Evolutionary conservation across 2,888 invertebrate species (phyloP), one percentile per base, ranked within the genome.

Genomic region (Aethes cnicana): DNA sequence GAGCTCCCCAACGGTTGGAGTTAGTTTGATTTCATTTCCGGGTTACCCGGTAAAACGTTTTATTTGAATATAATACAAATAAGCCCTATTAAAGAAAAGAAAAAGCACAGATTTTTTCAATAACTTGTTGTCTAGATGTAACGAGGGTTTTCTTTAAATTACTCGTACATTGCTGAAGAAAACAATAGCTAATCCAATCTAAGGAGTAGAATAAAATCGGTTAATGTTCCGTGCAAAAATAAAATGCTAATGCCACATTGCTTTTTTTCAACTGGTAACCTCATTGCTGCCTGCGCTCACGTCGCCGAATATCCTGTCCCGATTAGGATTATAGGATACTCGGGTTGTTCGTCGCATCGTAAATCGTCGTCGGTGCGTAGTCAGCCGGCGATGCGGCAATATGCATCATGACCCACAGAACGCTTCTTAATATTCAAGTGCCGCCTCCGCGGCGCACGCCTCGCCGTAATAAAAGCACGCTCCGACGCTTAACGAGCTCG

Each of bases 391-490:
- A 62, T 71, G 71, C 71, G 76, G 74, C 80, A 80, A 75, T 82
- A 81, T 82, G 81, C 82, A 85, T n/a, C n/a, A n/a, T 84, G 86
- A 80, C 87, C 85, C 74, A 85, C 69, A 81, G 75, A 64, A 65
- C 69, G 58, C 71, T 68, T 70, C 81, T 88, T 88, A 86, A 84
- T 87, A 88, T 88, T 87, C 87, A 81, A 78, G 79, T 62, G 81
- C 66, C 81, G 84, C 79, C 73, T 63, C 69, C 68, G 80, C 75
- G 80, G 78, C 81, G 81, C 81, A 79, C 84, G 84, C 82, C 72
- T 66, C 75, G 70, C 64, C 77, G 83, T 87, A 86, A 87, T 87
- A 88, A 87, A 88, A 87, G 86, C 88, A 88, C 87, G 88, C 86
- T 83, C 77, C 77, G 68, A 73, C 84, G 87, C 84, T 86, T 87